Evolutionary conservation across 2,888 invertebrate species (phyloP).

Genomic region (Herminia tarsipennalis): DNA sequence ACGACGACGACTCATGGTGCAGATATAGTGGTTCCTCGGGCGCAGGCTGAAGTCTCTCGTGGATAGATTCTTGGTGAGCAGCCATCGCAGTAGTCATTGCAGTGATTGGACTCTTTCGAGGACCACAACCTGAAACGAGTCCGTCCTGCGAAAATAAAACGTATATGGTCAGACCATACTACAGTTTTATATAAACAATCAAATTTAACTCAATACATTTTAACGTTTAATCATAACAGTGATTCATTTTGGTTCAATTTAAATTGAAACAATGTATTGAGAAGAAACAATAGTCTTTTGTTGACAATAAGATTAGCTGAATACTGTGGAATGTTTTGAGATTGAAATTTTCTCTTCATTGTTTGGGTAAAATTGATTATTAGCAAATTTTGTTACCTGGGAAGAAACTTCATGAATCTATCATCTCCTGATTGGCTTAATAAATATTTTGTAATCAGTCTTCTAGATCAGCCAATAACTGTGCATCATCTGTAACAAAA

Average conservation of each 20-base stretch:
- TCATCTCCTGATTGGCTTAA: constrained; percentile 71
- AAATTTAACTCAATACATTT: constrained; percentile 80
- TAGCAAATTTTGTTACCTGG: constrained; percentile 59
- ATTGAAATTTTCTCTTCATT: constrained; percentile 79
- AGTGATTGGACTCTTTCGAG: constrained; percentile 71
- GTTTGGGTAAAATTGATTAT: constrained; percentile 65
- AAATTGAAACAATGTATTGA: constrained; percentile 81
- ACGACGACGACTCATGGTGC: constrained; percentile 83
- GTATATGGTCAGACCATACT: constrained; percentile 25
- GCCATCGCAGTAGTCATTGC: constrained; percentile 87
- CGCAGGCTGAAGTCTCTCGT: constrained; percentile 80
- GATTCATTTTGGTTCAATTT: constrained; percentile 78
- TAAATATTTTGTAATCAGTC: constrained; percentile 75
- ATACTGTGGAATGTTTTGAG: constrained; percentile 81
- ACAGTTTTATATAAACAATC: constrained; percentile 72
- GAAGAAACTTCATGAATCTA: constrained; percentile 65
- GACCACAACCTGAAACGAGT: constrained; percentile 70
- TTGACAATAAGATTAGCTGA: constrained; percentile 83
- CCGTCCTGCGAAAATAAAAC: constrained; percentile 63
- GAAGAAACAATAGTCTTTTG: constrained; percentile 82
- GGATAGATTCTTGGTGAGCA: constrained; percentile 83
- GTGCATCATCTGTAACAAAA: constrained; percentile 75
- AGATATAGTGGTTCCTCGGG: constrained; percentile 77
- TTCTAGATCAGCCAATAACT: constrained; percentile 69
- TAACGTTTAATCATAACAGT: constrained; percentile 80